A percentile compares a stretch with the other conserved stretches of the same genome.
These are phyloP conservation scores for Pseudorectes ferrugineus DNA, from an alignment of 2,113 vertebrate genomes.

Conservation along the genomic window DNA sequence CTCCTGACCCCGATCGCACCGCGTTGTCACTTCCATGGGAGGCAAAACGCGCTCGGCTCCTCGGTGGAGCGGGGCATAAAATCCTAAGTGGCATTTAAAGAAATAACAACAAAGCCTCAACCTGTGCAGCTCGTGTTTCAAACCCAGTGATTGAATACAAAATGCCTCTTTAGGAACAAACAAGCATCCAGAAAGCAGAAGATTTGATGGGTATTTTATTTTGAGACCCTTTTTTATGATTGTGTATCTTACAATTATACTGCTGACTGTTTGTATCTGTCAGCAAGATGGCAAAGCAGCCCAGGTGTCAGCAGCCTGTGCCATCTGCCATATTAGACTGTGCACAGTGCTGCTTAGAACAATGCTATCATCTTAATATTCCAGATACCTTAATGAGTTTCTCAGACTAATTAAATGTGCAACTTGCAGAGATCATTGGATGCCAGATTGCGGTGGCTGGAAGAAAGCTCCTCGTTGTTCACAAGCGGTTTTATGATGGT, in stretches of 20 bases:
- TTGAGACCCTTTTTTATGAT: not conserved
- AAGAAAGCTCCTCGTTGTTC: constrained; percentile 2
- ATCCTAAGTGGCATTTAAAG: not conserved
- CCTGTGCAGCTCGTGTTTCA: not conserved
- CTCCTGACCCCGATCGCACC: not conserved
- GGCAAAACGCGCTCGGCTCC: not conserved
- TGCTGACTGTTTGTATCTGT: constrained; percentile 30
- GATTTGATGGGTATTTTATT: not conserved
- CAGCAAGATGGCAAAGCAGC: not conserved
- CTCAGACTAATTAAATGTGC: constrained; percentile 56
- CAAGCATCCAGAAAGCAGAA: not conserved
- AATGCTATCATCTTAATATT: constrained; percentile 43
- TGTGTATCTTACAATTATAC: not conserved
- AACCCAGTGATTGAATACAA: not conserved
- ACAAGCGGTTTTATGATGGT: not conserved
- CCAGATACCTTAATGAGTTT: constrained; percentile 48
- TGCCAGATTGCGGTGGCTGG: constrained; percentile 16
- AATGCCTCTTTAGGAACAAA: not conserved
- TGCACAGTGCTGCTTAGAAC: not conserved
- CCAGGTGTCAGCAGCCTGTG: constrained; percentile 20
- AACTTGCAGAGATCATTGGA: constrained; percentile 19
- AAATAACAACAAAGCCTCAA: not conserved
- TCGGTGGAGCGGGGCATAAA: not conserved
- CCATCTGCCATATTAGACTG: constrained; percentile 40
- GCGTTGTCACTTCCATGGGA: not conserved